A percentile compares a stretch with the other conserved stretches of the same genome.
These are phyloP conservation scores for Tachystola acroxantha DNA, from an alignment of 2,888 invertebrate species.

Conservation along the genomic window DNA sequence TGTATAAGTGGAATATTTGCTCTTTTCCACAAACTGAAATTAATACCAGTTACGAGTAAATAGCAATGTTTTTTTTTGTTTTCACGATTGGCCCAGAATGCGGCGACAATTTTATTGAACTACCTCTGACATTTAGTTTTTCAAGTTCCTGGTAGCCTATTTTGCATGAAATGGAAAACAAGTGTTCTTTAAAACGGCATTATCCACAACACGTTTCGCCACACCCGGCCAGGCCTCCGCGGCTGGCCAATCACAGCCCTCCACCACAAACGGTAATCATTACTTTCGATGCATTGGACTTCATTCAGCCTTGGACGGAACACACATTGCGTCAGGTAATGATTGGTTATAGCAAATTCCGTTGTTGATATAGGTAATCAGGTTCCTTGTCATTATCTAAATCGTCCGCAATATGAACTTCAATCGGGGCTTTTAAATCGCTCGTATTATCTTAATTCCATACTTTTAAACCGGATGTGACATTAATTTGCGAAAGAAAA, in stretches of 20 bases:
- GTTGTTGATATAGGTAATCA: not conserved
- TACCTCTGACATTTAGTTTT: constrained; percentile 8
- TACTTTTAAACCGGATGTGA: not conserved
- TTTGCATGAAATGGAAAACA: constrained; percentile 30
- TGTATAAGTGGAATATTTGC: too few relatives aligned
- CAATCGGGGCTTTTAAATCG: not conserved
- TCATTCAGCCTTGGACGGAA: constrained; percentile 56
- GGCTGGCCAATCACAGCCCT: constrained; percentile 52
- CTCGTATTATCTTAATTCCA: too few relatives aligned
- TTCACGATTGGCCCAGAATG: too few relatives aligned
- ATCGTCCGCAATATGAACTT: not conserved
- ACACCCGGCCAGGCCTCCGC: constrained; percentile 72
- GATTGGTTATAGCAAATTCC: constrained; percentile 13
- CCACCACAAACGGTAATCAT: constrained; percentile 50
- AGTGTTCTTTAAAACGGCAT: constrained; percentile 35
- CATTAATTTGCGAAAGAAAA: too few relatives aligned
- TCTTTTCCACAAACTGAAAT: too few relatives aligned
- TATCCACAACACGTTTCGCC: constrained; percentile 51
- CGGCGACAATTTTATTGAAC: too few relatives aligned
- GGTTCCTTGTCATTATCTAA: not conserved
- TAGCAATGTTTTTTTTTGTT: too few relatives aligned
- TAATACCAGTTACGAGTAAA: too few relatives aligned
- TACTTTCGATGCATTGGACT: constrained; percentile 60
- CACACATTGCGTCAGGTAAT: constrained; percentile 49
- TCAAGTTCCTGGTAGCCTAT: constrained; percentile 32